Evolutionary conservation across 1,140 invertebrate genomes (phyloP), one percentile per base, ranked within the genome.

Genomic region (Pollicipes pollicipes): DNA sequence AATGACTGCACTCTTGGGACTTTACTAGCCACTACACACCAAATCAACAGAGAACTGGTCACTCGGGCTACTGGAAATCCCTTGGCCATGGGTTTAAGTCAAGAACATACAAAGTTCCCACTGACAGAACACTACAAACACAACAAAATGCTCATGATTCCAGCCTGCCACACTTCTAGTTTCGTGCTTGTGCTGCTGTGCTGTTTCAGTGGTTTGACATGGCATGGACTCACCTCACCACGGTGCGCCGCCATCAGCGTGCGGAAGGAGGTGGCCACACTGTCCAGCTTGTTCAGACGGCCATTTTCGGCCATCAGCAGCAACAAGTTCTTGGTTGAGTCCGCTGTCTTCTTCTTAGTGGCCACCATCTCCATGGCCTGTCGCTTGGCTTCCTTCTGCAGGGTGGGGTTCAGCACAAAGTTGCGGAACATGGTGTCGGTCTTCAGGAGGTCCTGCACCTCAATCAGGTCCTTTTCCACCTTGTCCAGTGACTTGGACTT

Each of bases 251-350:
- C 86, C 93, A 98, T 98, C 71, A 98, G 89, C 16, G 86, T 84
- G 79, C 87, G 88, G 78, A 89, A 98, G 1, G 89, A 83, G 80
- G 88, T 88, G 70, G 94, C 87, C 31, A 98, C 86, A 73, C 80
- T 82, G 73, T 88, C 84, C 28, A 97, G 74, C 76, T 89, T 90
- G 70, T 83, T 83, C n/a, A 98, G 80, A 58, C 95, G 85, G 4
- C 93, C 91, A 84, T 98, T 98, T 77, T 98, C 95, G 77, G 93
- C 92, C 77, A 98, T 79, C 26, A 91, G 78, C 76, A 81, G 81
- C 70, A 97, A 81, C 28, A 97, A 79, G 80, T 97, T 97, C 72
- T 83, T 77, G 29, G 92, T 89, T 30, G 91, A 83, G 67, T 87
- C 81, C 29, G 74, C 90, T 70, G 75, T 78, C 27, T 84, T 87